These are phyloP conservation scores for Caprella mutica DNA, from an alignment of 2,888 invertebrate genomes.

Conservation along the genomic window DNA sequence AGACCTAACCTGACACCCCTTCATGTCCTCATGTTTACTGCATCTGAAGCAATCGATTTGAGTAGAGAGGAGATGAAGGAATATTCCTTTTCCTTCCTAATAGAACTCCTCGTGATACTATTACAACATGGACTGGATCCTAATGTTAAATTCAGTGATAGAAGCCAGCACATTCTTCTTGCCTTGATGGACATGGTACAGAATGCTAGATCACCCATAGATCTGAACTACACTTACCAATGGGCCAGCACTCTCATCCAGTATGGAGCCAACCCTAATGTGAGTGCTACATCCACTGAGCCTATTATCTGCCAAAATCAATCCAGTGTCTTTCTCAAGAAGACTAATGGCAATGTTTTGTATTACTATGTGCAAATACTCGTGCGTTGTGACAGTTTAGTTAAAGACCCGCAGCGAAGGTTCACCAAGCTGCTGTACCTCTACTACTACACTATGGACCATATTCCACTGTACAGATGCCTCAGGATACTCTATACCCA, in stretches of 20 bases:
- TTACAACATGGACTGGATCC: constrained; percentile 49
- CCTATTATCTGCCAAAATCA: constrained; percentile 46
- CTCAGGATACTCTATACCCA: constrained; percentile 52
- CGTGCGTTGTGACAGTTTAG: constrained; percentile 50
- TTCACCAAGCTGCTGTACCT: constrained; percentile 56
- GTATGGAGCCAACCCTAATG: constrained; percentile 58
- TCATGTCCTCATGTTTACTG: constrained; percentile 58
- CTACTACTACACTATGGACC: constrained; percentile 56
- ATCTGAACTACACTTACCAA: constrained; percentile 58
- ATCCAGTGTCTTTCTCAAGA: constrained; percentile 43
- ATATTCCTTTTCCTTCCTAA: constrained; percentile 53
- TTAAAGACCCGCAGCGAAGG: constrained; percentile 50
- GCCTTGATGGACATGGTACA: constrained; percentile 53
- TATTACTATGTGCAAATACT: constrained; percentile 59
- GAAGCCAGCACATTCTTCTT: constrained; percentile 58
- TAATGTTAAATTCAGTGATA: constrained; percentile 43
- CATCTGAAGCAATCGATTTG: constrained; percentile 57
- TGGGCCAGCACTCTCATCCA: constrained; percentile 56
- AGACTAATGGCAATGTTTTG: constrained; percentile 42
- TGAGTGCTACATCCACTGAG: constrained; percentile 43
- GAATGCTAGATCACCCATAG: constrained; percentile 53
- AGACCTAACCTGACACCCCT: constrained; percentile 56
- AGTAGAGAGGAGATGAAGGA: constrained; percentile 56
- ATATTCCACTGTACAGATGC: constrained; percentile 55
- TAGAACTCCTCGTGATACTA: constrained; percentile 53